Conservation (phyloP, 2,888 invertebrate genomes). For the Brachypterus glaber region DNA sequence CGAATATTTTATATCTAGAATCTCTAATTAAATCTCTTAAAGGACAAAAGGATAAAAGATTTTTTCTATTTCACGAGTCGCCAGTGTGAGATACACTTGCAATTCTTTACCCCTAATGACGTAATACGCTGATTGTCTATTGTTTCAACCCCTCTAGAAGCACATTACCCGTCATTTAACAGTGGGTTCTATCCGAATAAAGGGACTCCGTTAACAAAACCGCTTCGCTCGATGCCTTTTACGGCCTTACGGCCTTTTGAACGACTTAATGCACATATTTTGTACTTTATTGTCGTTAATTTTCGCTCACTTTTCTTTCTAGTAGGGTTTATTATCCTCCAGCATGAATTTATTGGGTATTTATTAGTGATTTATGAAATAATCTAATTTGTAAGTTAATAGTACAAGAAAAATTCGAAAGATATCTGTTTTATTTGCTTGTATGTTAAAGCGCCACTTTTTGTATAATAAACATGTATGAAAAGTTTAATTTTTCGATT, state of each 20-base stretch:
- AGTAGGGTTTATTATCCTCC: slow-evolving; percentile 18
- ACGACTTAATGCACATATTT: slow-evolving; percentile 23
- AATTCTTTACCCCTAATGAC: slow-evolving; percentile 38
- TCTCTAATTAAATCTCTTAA: too few relatives aligned
- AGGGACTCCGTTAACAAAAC: slow-evolving; percentile 41
- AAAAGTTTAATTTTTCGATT: too few relatives aligned
- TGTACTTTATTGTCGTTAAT: slow-evolving; percentile 19
- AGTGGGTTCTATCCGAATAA: slow-evolving; percentile 32
- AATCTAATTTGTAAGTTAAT: too few relatives aligned
- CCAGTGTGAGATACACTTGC: too few relatives aligned
- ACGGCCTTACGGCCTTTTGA: slow-evolving; percentile 11
- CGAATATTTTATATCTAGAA: too few relatives aligned
- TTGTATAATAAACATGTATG: too few relatives aligned
- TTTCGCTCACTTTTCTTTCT: slow-evolving; percentile 16
- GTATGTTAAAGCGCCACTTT: too few relatives aligned
- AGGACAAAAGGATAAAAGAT: too few relatives aligned
- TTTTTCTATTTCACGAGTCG: too few relatives aligned
- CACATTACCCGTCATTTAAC: slow-evolving; percentile 39
- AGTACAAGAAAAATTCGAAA: too few relatives aligned
- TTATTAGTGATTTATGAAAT: slow-evolving; percentile 10
- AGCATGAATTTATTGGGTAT: slow-evolving; percentile 16
- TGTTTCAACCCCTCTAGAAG: slow-evolving; percentile 37
- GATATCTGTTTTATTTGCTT: too few relatives aligned
- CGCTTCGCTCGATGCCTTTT: slow-evolving; percentile 22
- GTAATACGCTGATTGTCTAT: slow-evolving; percentile 42